Base-by-base conservation (phyloP, 2,113 vertebrate species). In the Corythornis cristatus region DNA sequence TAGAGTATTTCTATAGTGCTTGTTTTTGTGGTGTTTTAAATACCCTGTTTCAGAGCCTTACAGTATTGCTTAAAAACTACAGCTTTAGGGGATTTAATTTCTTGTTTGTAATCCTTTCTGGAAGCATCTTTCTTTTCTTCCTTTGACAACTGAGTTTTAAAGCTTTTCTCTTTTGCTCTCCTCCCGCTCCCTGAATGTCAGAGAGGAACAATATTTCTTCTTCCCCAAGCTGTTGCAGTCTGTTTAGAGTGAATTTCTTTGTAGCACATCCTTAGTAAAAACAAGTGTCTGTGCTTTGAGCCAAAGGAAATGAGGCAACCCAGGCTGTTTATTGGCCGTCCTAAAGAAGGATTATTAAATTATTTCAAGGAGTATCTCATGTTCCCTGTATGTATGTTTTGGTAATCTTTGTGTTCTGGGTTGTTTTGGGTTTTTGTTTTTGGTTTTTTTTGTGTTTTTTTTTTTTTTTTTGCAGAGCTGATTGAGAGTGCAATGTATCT, bases 401-500 rank as follows among this genome's bases (percentile, higher is more conserved):
- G 66, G 5, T 96, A 18, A 95, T 42, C 12, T 68, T 48, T 29
- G 53, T 26, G 9, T n/a, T 82, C 88, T 37, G 19, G 67, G 28
- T 37, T 6, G 17, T 89, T 29, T 88, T 84, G 68, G 79, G 22
- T 11, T 37, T 37, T 37, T 37, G 37, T 37, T n/a, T 82, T 90
- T 37, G 19, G 37, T 9, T n/a, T 82, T 90, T 37, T 17, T 88
- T 84, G 68, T 77, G 22, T 11, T 9, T 37, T 37, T 37, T 37
- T 60, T 22, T 5, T 23, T 50, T 50, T 87, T 93, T 90, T 96
- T 93, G 40, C 98, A 99, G 99, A 99, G 97, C 96, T 99, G 83
- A 98, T 99, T 8, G 99, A 99, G 96, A 99, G 99, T 1, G 99
- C 99, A 0, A 99, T 99, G 99, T 99, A 99, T 87, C 98, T 99